phyloP scores from a whole-genome alignment of 2,113 vertebrate species.

The Oreocharis arfaki region DNA sequence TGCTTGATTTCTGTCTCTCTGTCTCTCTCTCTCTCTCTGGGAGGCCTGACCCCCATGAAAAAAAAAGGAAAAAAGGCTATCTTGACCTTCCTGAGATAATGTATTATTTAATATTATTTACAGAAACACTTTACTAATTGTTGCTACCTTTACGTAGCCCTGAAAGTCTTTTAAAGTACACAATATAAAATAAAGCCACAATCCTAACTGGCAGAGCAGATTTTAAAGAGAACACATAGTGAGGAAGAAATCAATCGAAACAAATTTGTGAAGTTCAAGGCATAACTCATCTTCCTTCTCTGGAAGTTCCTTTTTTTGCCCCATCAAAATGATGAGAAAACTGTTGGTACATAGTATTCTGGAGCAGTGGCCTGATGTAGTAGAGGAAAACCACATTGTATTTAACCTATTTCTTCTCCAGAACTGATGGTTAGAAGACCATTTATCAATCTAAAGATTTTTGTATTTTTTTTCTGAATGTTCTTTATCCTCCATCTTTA shows the following conservation, averaged over 20 bases:
- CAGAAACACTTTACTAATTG: neutral
- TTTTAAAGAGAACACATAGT: neutral
- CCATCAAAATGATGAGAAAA: neutral
- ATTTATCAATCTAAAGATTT: neutral
- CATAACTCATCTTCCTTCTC: neutral
- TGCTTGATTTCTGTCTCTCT: neutral
- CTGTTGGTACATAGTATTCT: neutral
- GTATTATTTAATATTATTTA: neutral
- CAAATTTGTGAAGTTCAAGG: neutral
- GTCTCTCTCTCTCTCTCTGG: neutral
- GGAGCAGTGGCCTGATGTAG: neutral
- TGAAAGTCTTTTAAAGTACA: neutral
- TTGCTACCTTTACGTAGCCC: neutral
- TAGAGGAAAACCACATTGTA: neutral
- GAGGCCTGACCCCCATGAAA: neutral
- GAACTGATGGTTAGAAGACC: neutral
- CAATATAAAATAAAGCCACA: neutral
- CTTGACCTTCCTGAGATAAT: neutral
- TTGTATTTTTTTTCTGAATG: neutral
- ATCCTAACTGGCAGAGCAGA: neutral
- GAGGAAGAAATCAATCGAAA: neutral
- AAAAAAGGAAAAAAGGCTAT: fast-evolving
- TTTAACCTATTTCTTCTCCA: neutral
- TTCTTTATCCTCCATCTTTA: neutral
- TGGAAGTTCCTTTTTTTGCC: neutral